A percentile compares a stretch with the other conserved stretches of the same genome.
Conservation (phyloP, 2,797 vertebrate species). For the Propithecus perrieri region DNA sequence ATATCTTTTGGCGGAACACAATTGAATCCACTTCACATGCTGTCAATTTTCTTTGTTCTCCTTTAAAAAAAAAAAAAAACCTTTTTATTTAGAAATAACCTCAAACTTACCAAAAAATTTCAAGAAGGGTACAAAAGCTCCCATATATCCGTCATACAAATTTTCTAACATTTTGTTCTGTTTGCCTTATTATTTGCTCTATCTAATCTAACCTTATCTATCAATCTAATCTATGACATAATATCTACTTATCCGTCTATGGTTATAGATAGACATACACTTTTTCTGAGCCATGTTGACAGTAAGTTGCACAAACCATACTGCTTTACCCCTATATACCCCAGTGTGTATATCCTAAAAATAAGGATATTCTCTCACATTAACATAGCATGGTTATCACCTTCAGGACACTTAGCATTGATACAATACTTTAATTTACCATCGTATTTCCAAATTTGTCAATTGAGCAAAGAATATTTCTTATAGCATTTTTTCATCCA, state of each 20-base stretch:
- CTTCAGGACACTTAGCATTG: neutral
- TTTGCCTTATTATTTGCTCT: neutral
- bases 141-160: neutral
- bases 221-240: neutral
- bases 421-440: neutral
- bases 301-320: neutral
- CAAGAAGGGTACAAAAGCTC: neutral
- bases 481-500: neutral
- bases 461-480: neutral
- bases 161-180: neutral
- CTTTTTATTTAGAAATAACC: neutral
- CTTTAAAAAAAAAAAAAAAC: neutral
- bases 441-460: neutral
- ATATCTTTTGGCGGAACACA: neutral
- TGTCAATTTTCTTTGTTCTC: neutral
- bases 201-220: neutral
- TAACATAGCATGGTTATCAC: neutral
- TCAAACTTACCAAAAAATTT: neutral
- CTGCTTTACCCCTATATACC: neutral
- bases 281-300: neutral
- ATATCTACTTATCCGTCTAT: neutral
- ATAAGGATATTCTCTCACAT: neutral
- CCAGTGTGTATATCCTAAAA: neutral
- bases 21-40: neutral
- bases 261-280: neutral